These are phyloP conservation scores for Idaea straminata DNA, from an alignment of 2,888 invertebrate genomes.

Conservation along the genomic window DNA sequence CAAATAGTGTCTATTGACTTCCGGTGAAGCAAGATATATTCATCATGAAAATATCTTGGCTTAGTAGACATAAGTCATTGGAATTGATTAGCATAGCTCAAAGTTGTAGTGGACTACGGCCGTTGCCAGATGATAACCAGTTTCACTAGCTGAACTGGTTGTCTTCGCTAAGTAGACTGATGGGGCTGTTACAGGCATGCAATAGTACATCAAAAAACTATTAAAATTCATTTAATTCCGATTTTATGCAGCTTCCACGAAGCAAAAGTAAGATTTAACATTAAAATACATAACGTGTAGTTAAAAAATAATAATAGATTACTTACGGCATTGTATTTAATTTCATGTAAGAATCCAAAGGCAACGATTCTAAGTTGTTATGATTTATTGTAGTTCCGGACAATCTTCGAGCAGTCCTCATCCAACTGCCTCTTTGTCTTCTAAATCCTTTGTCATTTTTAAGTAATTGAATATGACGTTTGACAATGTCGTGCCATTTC, in stretches of 20 bases:
- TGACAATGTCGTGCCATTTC: conserved; percentile 78
- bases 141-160: conserved; percentile 54
- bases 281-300: conserved; percentile 2
- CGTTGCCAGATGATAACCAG: conserved; percentile 54
- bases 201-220: conserved; percentile 36
- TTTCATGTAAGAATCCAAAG: conserved; percentile 69
- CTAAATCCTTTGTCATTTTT: conserved; percentile 74
- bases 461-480: conserved; percentile 70
- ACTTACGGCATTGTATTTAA: conserved; percentile 76
- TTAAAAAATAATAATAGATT: conserved; percentile 11
- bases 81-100: conserved; percentile 56
- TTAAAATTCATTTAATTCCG: conserved; percentile 18
- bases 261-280: conserved; percentile 7
- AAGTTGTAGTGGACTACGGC: conserved; percentile 44
- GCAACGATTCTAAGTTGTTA: conserved; percentile 55
- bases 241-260: conserved; percentile 3
- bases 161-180: conserved; percentile 52
- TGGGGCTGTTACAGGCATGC: conserved; percentile 42
- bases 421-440: conserved; percentile 73
- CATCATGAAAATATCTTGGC: conserved; percentile 1
- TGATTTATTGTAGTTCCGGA: conserved; percentile 61
- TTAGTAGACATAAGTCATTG: conserved; percentile 44
- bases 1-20: not conserved
- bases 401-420: conserved; percentile 68
- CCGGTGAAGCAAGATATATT: not conserved